These are phyloP conservation scores for Eulemur rufifrons DNA, from an alignment of 2,113 vertebrate species.

Conservation along the genomic window DNA sequence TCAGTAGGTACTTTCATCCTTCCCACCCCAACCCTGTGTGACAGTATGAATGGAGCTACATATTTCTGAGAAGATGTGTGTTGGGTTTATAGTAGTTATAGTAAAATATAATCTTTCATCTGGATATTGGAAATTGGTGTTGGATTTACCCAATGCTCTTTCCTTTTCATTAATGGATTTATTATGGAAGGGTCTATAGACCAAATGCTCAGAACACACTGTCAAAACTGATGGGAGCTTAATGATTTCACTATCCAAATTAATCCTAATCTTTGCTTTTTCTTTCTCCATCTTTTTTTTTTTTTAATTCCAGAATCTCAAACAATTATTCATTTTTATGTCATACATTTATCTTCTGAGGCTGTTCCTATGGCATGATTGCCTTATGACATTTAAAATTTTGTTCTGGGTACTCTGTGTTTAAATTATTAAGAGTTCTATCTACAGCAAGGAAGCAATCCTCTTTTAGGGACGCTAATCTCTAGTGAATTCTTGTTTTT, in stretches of 20 bases:
- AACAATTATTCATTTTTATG: background rate
- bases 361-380: background rate
- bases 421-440: conserved; percentile 63
- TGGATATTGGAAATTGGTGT: background rate
- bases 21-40: background rate
- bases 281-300: background rate
- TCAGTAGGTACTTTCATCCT: background rate
- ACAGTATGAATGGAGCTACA: background rate
- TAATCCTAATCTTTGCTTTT: background rate
- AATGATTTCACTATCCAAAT: background rate
- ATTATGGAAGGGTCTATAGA: background rate
- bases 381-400: background rate
- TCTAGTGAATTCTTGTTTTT: conserved; percentile 72
- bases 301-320: background rate
- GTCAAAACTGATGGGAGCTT: background rate
- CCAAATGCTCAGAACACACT: background rate
- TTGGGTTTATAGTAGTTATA: conserved; percentile 9
- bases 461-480: conserved; percentile 70
- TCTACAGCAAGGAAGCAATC: conserved; percentile 62
- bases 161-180: background rate
- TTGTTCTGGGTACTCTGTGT: background rate
- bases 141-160: background rate
- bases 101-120: background rate
- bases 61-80: background rate
- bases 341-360: background rate